phyloP scores from a whole-genome alignment of 2,888 invertebrate genomes.

The Cosmia trapezina region DNA sequence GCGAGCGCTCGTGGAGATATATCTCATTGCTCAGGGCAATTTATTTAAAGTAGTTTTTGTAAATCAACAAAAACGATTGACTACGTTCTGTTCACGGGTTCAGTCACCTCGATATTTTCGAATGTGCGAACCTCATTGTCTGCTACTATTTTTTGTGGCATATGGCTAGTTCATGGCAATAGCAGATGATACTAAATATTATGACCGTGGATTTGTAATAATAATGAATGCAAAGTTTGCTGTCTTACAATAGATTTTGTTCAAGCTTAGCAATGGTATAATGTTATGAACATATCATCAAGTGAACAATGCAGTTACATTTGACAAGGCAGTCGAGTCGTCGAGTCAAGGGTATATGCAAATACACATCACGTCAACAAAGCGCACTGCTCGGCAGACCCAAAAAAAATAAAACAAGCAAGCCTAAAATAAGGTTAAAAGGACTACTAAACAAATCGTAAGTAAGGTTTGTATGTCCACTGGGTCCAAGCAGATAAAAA shows the following conservation, averaged over 20 bases:
- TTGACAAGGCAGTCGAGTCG: conserved; percentile 78
- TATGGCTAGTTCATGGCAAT: conserved; percentile 83
- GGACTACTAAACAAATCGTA: conserved; percentile 67
- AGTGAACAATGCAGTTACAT: conserved; percentile 76
- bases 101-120: conserved; percentile 86
- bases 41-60: conserved; percentile 83
- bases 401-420: conserved; percentile 77
- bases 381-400: conserved; percentile 76
- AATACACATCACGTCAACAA: conserved; percentile 82
- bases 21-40: conserved; percentile 78
- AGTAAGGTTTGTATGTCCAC: conserved; percentile 54
- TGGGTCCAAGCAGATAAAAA: conserved; percentile 34
- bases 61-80: conserved; percentile 85
- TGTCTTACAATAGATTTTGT: conserved; percentile 42
- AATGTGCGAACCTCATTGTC: conserved; percentile 89
- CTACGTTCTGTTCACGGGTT: conserved; percentile 81
- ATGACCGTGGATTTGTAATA: conserved; percentile 55
- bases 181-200: conserved; percentile 76
- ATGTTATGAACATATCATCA: conserved; percentile 67
- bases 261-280: conserved; percentile 43
- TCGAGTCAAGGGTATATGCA: conserved; percentile 83
- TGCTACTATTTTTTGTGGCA: conserved; percentile 85
- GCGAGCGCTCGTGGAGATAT: conserved; percentile 68
- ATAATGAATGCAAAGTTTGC: conserved; percentile 32
- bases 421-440: conserved; percentile 72